Evolutionary conservation across 2,797 vertebrate species (phyloP).

Genomic region (Lagodon rhomboides): DNA sequence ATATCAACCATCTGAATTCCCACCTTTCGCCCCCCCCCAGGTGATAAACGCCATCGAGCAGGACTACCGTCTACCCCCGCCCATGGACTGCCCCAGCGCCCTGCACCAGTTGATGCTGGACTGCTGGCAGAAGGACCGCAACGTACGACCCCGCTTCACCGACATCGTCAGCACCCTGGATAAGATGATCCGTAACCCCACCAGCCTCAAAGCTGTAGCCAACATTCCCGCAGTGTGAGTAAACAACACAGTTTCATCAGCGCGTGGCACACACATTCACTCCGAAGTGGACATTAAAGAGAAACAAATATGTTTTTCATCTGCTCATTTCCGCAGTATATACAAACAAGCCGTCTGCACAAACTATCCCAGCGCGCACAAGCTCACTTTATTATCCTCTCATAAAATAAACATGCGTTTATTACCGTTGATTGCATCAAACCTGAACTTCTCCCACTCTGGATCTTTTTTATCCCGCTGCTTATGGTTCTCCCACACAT

Average conservation of each 20-base stretch:
- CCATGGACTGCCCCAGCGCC: constrained; percentile 98
- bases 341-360: constrained; percentile 23
- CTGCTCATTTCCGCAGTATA: constrained; percentile 35
- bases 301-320: constrained; percentile 30
- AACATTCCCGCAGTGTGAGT: constrained; percentile 98
- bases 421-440: constrained; percentile 70
- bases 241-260: neutral
- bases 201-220: constrained; percentile 97
- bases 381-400: constrained; percentile 38
- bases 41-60: constrained; percentile 99
- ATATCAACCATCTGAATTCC: neutral
- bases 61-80: constrained; percentile 97
- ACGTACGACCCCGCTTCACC: constrained; percentile 94
- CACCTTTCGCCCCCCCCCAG: constrained; percentile 67
- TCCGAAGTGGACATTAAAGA: constrained; percentile 18
- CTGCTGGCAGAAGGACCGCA: constrained; percentile 99
- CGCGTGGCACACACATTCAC: neutral
- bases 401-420: constrained; percentile 68
- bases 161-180: constrained; percentile 98
- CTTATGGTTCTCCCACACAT: constrained; percentile 6
- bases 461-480: neutral
- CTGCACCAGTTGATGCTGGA: constrained; percentile 99
- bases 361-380: constrained; percentile 8
- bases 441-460: constrained; percentile 48
- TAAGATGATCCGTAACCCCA: constrained; percentile 99